A percentile compares a stretch with the other conserved stretches of the same genome.
Conservation (phyloP, 1,140 invertebrate species). For the Elymnias hypermnestra region DNA sequence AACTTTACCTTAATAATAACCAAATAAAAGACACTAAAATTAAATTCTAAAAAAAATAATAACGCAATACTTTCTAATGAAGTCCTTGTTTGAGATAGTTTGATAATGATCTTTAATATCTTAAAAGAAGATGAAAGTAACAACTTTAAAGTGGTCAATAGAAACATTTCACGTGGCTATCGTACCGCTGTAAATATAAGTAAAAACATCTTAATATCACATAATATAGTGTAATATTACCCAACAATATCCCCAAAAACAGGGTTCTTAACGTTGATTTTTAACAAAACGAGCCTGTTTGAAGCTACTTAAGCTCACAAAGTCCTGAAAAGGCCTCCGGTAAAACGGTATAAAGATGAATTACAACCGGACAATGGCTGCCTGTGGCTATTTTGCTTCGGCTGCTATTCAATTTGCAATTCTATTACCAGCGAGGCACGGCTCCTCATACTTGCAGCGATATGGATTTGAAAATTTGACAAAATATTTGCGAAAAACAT, state of each 20-base stretch:
- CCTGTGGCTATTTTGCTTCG: conserved; percentile 7
- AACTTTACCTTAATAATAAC: too few relatives aligned
- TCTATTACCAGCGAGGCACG: conserved; percentile 25
- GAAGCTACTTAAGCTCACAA: conserved; percentile 28
- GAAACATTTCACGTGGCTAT: too few relatives aligned
- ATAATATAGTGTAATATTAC: neutral
- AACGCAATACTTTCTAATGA: too few relatives aligned
- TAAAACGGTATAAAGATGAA: conserved; percentile 31
- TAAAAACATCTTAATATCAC: too few relatives aligned
- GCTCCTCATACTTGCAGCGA: conserved; percentile 23
- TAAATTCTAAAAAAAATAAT: too few relatives aligned
- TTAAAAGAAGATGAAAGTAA: too few relatives aligned
- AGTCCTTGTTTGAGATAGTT: too few relatives aligned
- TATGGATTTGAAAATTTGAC: conserved; percentile 27
- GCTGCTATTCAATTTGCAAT: conserved; percentile 26
- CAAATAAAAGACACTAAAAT: too few relatives aligned
- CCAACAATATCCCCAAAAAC: neutral
- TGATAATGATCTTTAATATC: too few relatives aligned
- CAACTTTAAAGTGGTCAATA: too few relatives aligned
- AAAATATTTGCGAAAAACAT: conserved; percentile 40
- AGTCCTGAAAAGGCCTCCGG: conserved; percentile 28
- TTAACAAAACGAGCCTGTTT: conserved; percentile 24
- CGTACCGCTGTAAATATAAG: neutral
- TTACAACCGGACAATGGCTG: conserved; percentile 24
- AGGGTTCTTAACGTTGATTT: conserved; percentile 17